These are phyloP conservation scores for Nasonia vitripennis DNA, from an alignment of 1,140 invertebrate genomes.

Conservation along the genomic window DNA sequence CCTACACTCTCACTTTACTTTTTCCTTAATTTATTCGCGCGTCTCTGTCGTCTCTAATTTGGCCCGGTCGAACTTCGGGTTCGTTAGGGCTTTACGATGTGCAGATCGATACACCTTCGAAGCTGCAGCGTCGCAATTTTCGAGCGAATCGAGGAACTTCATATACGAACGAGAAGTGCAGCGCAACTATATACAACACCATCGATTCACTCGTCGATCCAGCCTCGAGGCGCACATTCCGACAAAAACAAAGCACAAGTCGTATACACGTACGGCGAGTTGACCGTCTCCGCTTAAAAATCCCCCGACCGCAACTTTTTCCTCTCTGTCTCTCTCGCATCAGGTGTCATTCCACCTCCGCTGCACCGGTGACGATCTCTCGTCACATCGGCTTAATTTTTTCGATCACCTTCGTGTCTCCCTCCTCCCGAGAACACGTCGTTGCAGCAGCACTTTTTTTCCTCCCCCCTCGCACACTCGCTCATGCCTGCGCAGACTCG, in stretches of 20 bases:
- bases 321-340: background rate
- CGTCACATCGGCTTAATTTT: conserved; percentile 8
- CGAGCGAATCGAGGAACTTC: too few relatives aligned
- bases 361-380: background rate
- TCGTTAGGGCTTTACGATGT: background rate
- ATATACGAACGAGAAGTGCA: too few relatives aligned
- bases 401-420: background rate
- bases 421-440: background rate
- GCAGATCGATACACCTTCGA: too few relatives aligned
- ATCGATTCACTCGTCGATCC: too few relatives aligned
- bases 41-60: background rate
- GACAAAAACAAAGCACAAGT: too few relatives aligned
- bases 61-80: background rate
- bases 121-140: too few relatives aligned
- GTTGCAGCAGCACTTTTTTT: background rate
- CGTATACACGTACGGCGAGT: too few relatives aligned
- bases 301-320: background rate
- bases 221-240: too few relatives aligned
- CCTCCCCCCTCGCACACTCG: background rate
- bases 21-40: background rate
- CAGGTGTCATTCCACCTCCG: conserved; percentile 29
- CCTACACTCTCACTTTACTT: background rate
- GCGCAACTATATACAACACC: too few relatives aligned
- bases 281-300: background rate
- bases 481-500: too few relatives aligned